Evolutionary conservation across 2,113 vertebrate genomes (phyloP).

Genomic region (Setophaga kirtlandii): DNA sequence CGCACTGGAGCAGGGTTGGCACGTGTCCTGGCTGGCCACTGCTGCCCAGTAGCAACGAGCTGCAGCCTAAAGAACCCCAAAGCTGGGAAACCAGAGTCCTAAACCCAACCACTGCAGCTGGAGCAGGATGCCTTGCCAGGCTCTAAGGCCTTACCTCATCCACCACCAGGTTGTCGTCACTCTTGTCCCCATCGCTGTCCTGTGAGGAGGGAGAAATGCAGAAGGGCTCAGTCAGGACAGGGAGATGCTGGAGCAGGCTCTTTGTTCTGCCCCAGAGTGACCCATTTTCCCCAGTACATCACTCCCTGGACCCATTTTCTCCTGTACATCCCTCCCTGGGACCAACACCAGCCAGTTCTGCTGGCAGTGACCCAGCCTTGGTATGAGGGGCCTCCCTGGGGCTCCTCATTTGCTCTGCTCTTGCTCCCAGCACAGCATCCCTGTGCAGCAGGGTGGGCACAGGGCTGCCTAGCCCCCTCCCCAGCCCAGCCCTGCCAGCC

Average conservation of each 20-base stretch:
- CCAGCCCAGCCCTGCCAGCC: neutral
- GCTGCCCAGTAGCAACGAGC: neutral
- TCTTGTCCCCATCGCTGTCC: conserved; percentile 77
- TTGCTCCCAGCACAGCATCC: neutral
- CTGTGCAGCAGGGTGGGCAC: neutral
- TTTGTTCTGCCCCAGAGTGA: neutral
- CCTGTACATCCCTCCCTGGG: neutral
- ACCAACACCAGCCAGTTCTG: neutral
- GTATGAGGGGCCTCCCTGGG: neutral
- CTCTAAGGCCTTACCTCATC: conserved; percentile 71
- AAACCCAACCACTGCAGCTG: neutral
- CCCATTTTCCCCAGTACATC: neutral
- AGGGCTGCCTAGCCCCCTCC: neutral
- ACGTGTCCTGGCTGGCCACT: neutral
- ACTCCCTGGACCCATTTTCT: neutral
- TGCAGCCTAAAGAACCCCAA: neutral
- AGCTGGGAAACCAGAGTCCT: neutral
- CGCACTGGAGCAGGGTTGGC: neutral
- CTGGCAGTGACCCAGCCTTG: accelerated
- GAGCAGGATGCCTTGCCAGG: neutral
- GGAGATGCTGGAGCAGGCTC: neutral
- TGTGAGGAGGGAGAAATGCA: neutral
- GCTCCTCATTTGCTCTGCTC: neutral
- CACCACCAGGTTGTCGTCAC: conserved; percentile 76
- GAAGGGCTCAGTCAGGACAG: neutral